phyloP scores from a whole-genome alignment of 1,140 invertebrate genomes.

The Sipha flava region DNA sequence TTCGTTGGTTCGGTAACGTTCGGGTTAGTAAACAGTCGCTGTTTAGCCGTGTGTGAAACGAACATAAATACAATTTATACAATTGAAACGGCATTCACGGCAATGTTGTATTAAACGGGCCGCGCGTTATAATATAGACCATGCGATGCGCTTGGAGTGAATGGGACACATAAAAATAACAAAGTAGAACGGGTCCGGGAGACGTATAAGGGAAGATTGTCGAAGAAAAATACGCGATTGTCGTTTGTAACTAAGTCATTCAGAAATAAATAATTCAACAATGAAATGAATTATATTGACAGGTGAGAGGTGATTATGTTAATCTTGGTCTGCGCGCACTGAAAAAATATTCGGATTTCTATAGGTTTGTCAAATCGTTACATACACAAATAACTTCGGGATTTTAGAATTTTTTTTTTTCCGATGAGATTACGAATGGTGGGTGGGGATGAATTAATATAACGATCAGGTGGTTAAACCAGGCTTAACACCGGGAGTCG shows the following conservation, averaged over 20 bases:
- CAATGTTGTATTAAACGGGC: background rate
- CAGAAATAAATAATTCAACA: conserved; percentile 29
- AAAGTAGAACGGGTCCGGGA: background rate
- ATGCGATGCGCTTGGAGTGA: background rate
- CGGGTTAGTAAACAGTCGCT: background rate
- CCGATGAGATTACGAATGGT: background rate
- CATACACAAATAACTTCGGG: background rate
- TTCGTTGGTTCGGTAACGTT: background rate
- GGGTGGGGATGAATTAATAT: background rate
- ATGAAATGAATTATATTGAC: conserved; percentile 26
- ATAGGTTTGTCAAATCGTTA: background rate
- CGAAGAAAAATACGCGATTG: background rate
- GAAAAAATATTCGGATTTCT: conserved; percentile 13
- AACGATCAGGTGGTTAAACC: background rate
- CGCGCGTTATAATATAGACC: background rate
- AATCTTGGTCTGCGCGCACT: background rate
- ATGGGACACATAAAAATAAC: conserved; percentile 13
- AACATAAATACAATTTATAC: background rate
- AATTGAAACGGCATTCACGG: conserved; percentile 2
- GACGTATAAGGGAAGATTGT: background rate
- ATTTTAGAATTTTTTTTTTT: conserved; percentile 4
- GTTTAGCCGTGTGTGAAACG: background rate
- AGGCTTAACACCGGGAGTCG: background rate
- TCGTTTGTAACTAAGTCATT: conserved; percentile 22
- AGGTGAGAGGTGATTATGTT: conserved; percentile 26